Evolutionary conservation across 1,140 invertebrate genomes (phyloP).

Genomic region (Asobara japonica): DNA sequence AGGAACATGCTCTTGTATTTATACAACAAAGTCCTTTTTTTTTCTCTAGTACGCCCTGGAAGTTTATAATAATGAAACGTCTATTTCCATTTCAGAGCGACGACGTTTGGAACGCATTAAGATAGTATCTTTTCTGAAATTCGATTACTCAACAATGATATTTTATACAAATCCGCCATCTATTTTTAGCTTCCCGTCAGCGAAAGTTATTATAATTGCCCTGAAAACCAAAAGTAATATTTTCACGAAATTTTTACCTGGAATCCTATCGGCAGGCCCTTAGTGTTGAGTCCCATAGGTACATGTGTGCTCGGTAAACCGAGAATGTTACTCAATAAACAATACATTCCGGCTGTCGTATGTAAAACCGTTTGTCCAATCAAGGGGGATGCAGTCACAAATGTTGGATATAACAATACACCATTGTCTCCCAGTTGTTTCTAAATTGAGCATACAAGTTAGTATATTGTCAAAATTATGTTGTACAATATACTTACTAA

Average conservation of each 20-base stretch:
- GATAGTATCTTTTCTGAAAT: too few species aligned
- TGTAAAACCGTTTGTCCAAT: constrained; percentile 71
- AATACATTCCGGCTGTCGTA: constrained; percentile 75
- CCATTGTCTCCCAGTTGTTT: constrained; percentile 71
- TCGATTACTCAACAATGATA: too few species aligned
- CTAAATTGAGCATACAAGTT: constrained; percentile 54
- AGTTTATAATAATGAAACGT: too few species aligned
- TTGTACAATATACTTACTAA: constrained; percentile 55
- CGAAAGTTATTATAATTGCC: too few species aligned
- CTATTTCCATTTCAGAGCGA: too few species aligned
- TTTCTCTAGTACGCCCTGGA: too few species aligned
- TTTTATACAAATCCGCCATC: too few species aligned
- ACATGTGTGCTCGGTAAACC: constrained; percentile 80
- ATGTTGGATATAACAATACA: constrained; percentile 81
- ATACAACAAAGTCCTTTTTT: too few species aligned
- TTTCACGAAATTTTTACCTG: constrained; percentile 71
- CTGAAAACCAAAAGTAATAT: too few species aligned
- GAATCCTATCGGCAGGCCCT: constrained; percentile 78
- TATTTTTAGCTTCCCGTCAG: too few species aligned
- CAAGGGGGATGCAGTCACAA: constrained; percentile 72
- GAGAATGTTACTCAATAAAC: constrained; percentile 79
- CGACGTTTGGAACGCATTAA: too few species aligned
- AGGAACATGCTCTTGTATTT: too few species aligned
- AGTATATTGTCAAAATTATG: neutral
- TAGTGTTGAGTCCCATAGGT: constrained; percentile 72